Evolutionary conservation across 2,888 invertebrate species (phyloP).

Genomic region (Timema podura): DNA sequence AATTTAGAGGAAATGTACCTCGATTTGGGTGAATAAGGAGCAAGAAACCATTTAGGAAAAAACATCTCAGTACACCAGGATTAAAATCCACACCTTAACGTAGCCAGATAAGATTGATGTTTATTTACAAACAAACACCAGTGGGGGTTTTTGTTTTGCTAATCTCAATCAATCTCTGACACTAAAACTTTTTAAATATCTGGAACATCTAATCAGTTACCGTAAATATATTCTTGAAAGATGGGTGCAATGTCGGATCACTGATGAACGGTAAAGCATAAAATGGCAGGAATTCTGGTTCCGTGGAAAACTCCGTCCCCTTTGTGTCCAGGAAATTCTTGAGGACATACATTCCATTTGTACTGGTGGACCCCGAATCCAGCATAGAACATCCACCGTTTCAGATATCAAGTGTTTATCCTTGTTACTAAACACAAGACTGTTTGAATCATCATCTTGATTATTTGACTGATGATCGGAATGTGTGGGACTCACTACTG

Average conservation of each 20-base stretch:
- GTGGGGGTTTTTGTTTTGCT: background rate
- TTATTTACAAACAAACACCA: background rate
- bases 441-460: too few species aligned
- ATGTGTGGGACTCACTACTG: background rate
- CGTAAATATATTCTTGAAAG: constrained; percentile 51
- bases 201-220: constrained; percentile 32
- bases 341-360: constrained; percentile 40
- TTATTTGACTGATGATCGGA: too few species aligned
- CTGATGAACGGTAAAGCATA: constrained; percentile 56
- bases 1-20: too few species aligned
- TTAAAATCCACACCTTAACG: too few species aligned
- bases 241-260: constrained; percentile 50
- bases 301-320: constrained; percentile 49
- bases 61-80: too few species aligned
- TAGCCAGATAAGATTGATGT: too few species aligned
- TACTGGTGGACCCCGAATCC: background rate
- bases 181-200: background rate
- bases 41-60: too few species aligned
- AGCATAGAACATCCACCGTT: background rate
- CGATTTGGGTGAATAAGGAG: too few species aligned
- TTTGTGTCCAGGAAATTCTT: constrained; percentile 44
- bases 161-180: background rate
- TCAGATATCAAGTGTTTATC: background rate
- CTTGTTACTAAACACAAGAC: too few species aligned
- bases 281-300: constrained; percentile 51